These are phyloP conservation scores for Sebastes hopkinsi DNA, from an alignment of 2,797 vertebrate species.

Conservation along the genomic window DNA sequence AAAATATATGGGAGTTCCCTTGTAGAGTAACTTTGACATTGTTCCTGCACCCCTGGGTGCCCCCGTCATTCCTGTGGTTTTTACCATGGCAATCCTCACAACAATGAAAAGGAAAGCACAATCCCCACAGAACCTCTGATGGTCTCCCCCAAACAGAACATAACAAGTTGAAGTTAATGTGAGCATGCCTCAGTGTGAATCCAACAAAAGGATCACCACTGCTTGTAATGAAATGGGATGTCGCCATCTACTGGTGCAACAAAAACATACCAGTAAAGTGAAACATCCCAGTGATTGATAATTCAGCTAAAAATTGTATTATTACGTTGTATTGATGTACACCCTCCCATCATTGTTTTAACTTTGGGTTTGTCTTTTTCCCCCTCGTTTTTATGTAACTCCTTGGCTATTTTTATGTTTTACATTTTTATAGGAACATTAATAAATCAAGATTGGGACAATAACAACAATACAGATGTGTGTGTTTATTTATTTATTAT, in stretches of 20 bases:
- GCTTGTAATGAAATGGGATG: background rate
- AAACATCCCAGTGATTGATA: background rate
- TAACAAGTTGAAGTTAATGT: background rate
- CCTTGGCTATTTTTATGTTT: background rate
- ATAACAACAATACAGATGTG: no score
- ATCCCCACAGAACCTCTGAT: background rate
- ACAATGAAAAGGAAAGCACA: slow-evolving; percentile 2
- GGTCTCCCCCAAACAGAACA: background rate
- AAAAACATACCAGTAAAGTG: background rate
- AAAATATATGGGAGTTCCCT: slow-evolving; percentile 51
- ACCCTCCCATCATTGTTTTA: background rate
- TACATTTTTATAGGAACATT: no score
- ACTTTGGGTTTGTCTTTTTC: background rate
- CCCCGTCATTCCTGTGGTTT: background rate
- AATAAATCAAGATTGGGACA: no score
- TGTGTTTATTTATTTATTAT: no score
- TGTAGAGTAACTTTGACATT: fast-evolving
- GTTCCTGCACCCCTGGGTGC: background rate
- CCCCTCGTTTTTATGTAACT: background rate
- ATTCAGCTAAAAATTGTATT: no score
- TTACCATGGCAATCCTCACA: slow-evolving; percentile 42
- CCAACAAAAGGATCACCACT: background rate
- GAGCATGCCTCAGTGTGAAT: no score
- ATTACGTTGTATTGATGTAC: background rate
- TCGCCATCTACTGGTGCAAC: slow-evolving; percentile 43